Evolutionary conservation across 2,113 vertebrate species (phyloP).

Genomic region (Neolamprologus brichardi): DNA sequence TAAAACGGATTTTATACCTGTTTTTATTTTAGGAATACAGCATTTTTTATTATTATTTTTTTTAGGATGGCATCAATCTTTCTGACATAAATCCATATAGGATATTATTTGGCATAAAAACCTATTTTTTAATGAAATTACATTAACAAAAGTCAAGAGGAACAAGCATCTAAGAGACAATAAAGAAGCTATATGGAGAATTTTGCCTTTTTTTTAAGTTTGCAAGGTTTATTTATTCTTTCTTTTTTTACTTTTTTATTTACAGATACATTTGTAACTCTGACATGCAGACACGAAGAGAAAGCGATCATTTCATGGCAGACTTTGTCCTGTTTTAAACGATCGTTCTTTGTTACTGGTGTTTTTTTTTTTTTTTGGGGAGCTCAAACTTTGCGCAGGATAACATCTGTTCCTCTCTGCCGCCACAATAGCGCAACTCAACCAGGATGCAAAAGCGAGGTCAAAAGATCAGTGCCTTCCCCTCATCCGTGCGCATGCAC

Average conservation of each 20-base stretch:
- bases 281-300: neutral
- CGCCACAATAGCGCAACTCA: constrained; percentile 67
- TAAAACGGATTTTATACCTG: constrained; percentile 4
- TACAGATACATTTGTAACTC: neutral
- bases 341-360: constrained; percentile 32
- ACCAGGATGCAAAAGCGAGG: constrained; percentile 64
- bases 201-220: neutral
- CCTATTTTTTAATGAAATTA: neutral
- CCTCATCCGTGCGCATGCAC: constrained; percentile 14
- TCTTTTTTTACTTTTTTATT: neutral
- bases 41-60: neutral
- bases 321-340: neutral
- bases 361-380: neutral
- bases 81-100: neutral
- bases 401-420: constrained; percentile 70
- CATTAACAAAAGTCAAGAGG: neutral
- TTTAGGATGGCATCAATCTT: neutral
- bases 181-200: neutral
- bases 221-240: neutral
- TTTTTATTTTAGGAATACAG: constrained; percentile 12
- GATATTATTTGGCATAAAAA: neutral
- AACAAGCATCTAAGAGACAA: neutral
- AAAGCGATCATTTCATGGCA: neutral
- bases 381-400: constrained; percentile 35
- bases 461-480: constrained; percentile 70